Evolutionary conservation across 2,888 invertebrate genomes (phyloP), one percentile per base, ranked within the genome.

Genomic region (Aleiodes testaceus): DNA sequence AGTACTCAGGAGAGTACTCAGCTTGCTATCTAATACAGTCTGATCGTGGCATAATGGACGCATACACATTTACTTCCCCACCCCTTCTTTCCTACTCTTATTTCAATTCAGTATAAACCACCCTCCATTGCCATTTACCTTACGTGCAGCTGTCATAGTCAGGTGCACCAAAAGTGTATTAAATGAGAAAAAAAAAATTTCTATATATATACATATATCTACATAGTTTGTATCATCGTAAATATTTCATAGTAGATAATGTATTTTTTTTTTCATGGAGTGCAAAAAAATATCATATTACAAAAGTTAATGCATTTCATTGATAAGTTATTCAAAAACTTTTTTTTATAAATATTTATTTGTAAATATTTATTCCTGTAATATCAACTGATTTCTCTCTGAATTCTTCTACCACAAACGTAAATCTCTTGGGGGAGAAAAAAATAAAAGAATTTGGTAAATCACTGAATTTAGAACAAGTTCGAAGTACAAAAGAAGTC

Each of bases 81-180:
- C 42, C 59, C 59, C 30, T 12, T 55, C 14, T 16, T 55, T 16
- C 9, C 18, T 36, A 18, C 59, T 59, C 59, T 20, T 59, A 59
- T 59, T 59, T 59, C 59, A 59, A 59, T 59, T 59, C 59, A 59
- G 16, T 36, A 59, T 42, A 7, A 59, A 59, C 59, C 16, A 59
- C 59, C 42, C 50, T 20, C 59, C 63, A 75, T 72, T 76, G 73
- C 66, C 59, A 67, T 69, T 73, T 71, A 55, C 65, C 68, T 69
- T 75, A 74, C 64, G 72, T 70, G 72, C 77, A 75, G 77, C 77
- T 77, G 77, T 75, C 77, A 74, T 73, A 72, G 74, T 75, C 74
- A 77, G 75, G 74, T 77, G 74, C 73, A 75, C 70, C 53, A 42
- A 61, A 44, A 44, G 12, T 30, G 30, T 16, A 49, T 16, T 16